Conservation (phyloP, 2,797 vertebrate species). For the Gymnodraco acuticeps region DNA sequence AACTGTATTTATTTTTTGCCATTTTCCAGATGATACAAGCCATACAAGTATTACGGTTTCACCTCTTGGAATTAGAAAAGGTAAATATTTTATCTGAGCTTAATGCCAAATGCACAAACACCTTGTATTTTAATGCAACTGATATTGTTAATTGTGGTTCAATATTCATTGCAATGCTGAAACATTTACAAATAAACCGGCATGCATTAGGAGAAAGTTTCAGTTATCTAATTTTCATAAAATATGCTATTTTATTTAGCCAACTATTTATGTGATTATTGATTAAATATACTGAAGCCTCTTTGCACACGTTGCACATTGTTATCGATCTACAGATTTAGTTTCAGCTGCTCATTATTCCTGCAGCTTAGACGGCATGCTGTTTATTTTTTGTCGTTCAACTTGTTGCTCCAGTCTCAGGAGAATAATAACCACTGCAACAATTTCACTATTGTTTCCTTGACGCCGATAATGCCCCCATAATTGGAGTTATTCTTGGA, state of each 20-base stretch:
- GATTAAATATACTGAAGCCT: slow-evolving; percentile 48
- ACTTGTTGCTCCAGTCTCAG: slow-evolving; percentile 96
- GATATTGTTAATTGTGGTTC: slow-evolving; percentile 11
- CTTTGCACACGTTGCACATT: slow-evolving; percentile 62
- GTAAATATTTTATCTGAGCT: slow-evolving; percentile 81
- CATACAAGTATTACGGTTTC: slow-evolving; percentile 99
- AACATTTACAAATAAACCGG: slow-evolving; percentile 26
- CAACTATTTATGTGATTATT: slow-evolving; percentile 54
- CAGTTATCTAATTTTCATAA: slow-evolving; percentile 28
- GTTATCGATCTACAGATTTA: slow-evolving; percentile 77
- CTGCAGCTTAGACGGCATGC: slow-evolving; percentile 59
- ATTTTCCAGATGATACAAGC: slow-evolving; percentile 98
- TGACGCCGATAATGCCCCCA: slow-evolving; percentile 86
- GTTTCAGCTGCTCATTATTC: slow-evolving; percentile 80
- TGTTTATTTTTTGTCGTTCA: slow-evolving; percentile 79
- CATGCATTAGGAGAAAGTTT: slow-evolving; percentile 24
- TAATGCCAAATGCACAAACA: slow-evolving; percentile 21
- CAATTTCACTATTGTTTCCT: slow-evolving; percentile 98
- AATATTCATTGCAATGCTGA: neutral
- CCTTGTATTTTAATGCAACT: neutral
- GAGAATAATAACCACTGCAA: slow-evolving; percentile 94
- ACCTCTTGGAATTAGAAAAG: slow-evolving; percentile 99
- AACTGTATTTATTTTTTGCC: slow-evolving; percentile 51
- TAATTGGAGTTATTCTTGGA: slow-evolving; percentile 91
- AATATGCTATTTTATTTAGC: slow-evolving; percentile 46